These are phyloP conservation scores for Macroglossus sobrinus DNA, from an alignment of 2,113 vertebrate species.

Conservation along the genomic window DNA sequence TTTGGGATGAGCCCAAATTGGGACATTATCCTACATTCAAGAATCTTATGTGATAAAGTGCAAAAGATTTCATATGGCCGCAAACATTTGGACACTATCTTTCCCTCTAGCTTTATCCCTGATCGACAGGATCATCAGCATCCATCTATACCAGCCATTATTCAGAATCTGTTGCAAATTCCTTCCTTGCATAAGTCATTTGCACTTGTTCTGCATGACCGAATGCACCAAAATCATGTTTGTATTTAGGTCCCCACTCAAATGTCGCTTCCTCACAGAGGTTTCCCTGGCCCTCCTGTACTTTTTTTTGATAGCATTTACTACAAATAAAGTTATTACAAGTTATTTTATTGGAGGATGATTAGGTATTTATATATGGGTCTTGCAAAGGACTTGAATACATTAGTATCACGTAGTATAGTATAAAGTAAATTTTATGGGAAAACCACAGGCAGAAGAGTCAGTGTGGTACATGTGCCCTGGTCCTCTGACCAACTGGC, in stretches of 20 bases:
- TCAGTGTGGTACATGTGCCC: neutral
- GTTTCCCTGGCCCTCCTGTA: neutral
- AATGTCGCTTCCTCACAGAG: neutral
- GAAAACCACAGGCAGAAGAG: neutral
- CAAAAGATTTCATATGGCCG: neutral
- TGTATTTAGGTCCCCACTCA: neutral
- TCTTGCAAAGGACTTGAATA: neutral
- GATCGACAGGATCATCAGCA: neutral
- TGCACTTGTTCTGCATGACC: neutral
- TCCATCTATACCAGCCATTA: neutral
- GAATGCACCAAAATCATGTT: neutral
- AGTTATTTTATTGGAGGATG: neutral
- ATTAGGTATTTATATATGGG: neutral
- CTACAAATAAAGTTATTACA: neutral
- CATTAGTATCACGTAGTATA: neutral
- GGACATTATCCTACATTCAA: neutral
- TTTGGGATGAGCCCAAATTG: neutral
- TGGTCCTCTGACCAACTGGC: neutral
- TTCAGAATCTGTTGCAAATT: neutral
- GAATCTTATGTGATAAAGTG: neutral
- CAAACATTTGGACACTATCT: neutral
- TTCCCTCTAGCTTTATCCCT: neutral
- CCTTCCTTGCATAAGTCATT: neutral
- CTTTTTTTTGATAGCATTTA: neutral
- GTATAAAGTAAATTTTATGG: neutral